These are phyloP conservation scores for Synergus laeviventris DNA, from an alignment of 2,888 invertebrate genomes.

Conservation along the genomic window DNA sequence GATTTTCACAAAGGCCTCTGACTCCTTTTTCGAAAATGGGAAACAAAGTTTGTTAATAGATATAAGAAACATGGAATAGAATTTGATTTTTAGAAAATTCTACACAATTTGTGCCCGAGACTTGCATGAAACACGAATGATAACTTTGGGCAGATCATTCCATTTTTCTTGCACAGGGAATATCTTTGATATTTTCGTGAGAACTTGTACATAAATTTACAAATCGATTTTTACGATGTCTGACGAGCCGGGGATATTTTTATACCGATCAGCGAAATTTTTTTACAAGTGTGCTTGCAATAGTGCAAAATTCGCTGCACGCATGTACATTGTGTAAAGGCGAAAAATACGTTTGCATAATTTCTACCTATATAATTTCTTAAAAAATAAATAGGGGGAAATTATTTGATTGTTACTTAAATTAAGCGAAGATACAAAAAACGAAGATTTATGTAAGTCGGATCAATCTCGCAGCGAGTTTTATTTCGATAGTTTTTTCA, in stretches of 20 bases:
- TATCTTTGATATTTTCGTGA: constrained; percentile 5
- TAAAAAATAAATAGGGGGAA: not conserved
- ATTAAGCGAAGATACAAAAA: not conserved
- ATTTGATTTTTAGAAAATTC: not conserved
- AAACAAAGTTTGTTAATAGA: constrained; percentile 5
- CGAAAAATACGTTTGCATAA: not conserved
- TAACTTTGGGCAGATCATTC: constrained; percentile 33
- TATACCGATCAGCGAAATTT: constrained; percentile 47
- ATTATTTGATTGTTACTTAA: constrained; percentile 53
- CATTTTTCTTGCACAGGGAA: constrained; percentile 28
- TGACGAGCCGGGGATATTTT: constrained; percentile 44
- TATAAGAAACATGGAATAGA: not conserved
- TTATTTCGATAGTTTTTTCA: constrained; percentile 22
- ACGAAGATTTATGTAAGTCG: constrained; percentile 38
- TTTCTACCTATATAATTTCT: not conserved
- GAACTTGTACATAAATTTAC: constrained; percentile 26
- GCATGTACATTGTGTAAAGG: not conserved
- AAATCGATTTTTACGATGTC: constrained; percentile 41
- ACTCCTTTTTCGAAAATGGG: not conserved
- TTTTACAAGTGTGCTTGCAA: constrained; percentile 37
- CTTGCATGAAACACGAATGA: constrained; percentile 30
- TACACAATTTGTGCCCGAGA: not conserved
- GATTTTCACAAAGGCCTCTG: not conserved
- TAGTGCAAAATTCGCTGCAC: not conserved
- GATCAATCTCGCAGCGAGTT: constrained; percentile 10